Conservation (phyloP, 2,113 vertebrate species). For the Cryptotis parvus region DNA sequence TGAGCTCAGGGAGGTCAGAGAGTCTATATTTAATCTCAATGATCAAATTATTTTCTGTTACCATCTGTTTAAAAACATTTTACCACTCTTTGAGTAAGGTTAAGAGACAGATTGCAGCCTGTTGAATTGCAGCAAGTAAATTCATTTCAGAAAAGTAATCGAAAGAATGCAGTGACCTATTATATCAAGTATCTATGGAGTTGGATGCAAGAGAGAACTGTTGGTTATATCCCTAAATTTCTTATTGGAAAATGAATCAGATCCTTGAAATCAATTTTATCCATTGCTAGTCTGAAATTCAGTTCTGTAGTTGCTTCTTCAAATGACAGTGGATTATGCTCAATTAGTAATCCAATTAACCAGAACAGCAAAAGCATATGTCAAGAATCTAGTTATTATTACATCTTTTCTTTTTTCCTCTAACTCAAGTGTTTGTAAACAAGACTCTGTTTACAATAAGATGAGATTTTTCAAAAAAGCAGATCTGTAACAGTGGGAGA, state of each 20-base stretch:
- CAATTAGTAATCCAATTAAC: neutral
- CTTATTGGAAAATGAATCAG: constrained; percentile 23
- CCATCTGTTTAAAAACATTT: constrained; percentile 51
- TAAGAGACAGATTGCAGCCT: constrained; percentile 27
- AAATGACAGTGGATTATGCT: neutral
- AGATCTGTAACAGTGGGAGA: too few relatives aligned
- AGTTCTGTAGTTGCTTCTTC: neutral
- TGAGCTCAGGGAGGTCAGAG: neutral
- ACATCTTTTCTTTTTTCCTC: neutral
- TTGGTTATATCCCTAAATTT: constrained; percentile 14
- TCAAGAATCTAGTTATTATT: neutral
- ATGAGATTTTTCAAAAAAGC: neutral
- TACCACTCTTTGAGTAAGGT: constrained; percentile 23
- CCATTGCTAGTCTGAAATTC: neutral
- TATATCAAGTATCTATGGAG: neutral
- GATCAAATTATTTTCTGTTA: constrained; percentile 30
- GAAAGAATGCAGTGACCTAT: constrained; percentile 43
- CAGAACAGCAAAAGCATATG: neutral
- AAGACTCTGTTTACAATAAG: neutral
- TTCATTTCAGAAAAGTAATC: constrained; percentile 43
- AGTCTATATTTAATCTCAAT: neutral
- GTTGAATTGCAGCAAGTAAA: constrained; percentile 25
- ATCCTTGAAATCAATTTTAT: neutral
- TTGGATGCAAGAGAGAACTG: neutral
- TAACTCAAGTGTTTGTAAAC: neutral